Evolutionary conservation across 2,888 invertebrate species (phyloP).

Genomic region (Zaprionus obscuricornis): DNA sequence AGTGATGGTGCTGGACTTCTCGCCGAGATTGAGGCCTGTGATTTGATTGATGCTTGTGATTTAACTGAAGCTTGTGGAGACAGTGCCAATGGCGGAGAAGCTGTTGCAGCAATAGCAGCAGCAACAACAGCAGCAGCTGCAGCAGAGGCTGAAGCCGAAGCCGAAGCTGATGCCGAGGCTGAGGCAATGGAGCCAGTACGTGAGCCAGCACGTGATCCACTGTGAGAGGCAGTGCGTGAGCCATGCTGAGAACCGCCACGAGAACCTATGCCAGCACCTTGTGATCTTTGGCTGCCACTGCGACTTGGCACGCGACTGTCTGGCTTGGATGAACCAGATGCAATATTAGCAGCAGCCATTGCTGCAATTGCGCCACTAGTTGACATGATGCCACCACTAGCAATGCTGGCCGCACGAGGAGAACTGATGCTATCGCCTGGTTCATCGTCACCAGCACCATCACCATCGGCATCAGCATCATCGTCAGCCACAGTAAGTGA

Average conservation of each 20-base stretch:
- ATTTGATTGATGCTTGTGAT: slow-evolving; percentile 53
- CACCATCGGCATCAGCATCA: slow-evolving; percentile 32
- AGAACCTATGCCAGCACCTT: slow-evolving; percentile 47
- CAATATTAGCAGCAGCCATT: slow-evolving; percentile 31
- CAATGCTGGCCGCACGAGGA: slow-evolving; percentile 69
- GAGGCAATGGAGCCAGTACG: slow-evolving; percentile 75
- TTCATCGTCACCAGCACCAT: slow-evolving; percentile 41
- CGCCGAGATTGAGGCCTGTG: slow-evolving; percentile 53
- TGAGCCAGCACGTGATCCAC: slow-evolving; percentile 62
- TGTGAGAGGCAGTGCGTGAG: slow-evolving; percentile 64
- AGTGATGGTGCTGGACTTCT: slow-evolving; percentile 73
- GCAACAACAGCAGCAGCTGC: slow-evolving; percentile 2
- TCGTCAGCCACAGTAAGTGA: slow-evolving; percentile 37
- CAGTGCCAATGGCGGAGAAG: slow-evolving; percentile 29
- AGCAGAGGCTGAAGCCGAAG: no score
- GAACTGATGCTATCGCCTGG: slow-evolving; percentile 68
- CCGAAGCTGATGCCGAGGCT: no score
- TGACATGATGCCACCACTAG: slow-evolving; percentile 56
- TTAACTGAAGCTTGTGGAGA: slow-evolving; percentile 76
- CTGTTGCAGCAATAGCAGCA: no score
- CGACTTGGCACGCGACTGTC: slow-evolving; percentile 73
- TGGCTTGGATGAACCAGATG: slow-evolving; percentile 41
- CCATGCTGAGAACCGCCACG: slow-evolving; percentile 49
- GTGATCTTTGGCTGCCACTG: slow-evolving; percentile 60
- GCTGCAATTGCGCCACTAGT: slow-evolving; percentile 57